Percentiles rank a stretch among this genome's conserved stretches.
These are phyloP conservation scores for Cerceris ruficornis DNA, from an alignment of 2,888 invertebrate species.

Conservation along the genomic window DNA sequence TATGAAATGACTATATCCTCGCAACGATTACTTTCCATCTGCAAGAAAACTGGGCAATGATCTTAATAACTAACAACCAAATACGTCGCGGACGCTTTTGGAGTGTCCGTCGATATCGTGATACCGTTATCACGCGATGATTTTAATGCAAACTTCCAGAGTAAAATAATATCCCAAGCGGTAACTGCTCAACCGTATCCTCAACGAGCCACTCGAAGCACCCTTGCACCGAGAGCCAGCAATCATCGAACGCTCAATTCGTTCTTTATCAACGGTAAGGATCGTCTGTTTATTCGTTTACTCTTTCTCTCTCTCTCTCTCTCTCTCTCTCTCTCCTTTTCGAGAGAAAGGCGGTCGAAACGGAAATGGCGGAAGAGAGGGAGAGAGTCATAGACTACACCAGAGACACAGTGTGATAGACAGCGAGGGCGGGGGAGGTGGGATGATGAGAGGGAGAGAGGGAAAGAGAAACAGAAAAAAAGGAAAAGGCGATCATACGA, in stretches of 20 bases:
- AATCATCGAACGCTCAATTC: conserved; percentile 30
- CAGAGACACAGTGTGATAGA: not conserved
- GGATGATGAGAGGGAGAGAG: conserved; percentile 1
- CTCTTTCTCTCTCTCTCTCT: not conserved
- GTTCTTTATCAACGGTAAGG: conserved; percentile 16
- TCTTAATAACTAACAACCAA: no score
- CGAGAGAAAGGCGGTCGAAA: no score
- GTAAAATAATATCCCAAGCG: conserved; percentile 2
- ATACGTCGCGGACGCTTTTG: no score
- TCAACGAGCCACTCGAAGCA: conserved; percentile 26
- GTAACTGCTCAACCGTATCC: conserved; percentile 21
- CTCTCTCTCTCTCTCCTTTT: not conserved
- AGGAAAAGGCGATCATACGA: conserved; percentile 56
- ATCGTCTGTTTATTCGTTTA: conserved; percentile 33
- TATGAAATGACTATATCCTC: no score
- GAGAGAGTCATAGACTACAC: not conserved
- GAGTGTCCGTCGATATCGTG: not conserved
- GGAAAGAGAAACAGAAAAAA: conserved; percentile 22
- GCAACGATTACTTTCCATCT: no score
- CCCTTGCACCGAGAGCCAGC: conserved; percentile 17
- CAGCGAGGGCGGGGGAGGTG: not conserved
- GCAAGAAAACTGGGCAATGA: no score
- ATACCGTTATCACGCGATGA: not conserved
- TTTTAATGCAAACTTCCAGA: conserved; percentile 9
- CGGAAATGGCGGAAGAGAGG: not conserved